A percentile compares a stretch with the other conserved stretches of the same genome.
These are phyloP conservation scores for Acanthopagrus latus DNA, from an alignment of 2,797 vertebrate genomes.

Conservation along the genomic window DNA sequence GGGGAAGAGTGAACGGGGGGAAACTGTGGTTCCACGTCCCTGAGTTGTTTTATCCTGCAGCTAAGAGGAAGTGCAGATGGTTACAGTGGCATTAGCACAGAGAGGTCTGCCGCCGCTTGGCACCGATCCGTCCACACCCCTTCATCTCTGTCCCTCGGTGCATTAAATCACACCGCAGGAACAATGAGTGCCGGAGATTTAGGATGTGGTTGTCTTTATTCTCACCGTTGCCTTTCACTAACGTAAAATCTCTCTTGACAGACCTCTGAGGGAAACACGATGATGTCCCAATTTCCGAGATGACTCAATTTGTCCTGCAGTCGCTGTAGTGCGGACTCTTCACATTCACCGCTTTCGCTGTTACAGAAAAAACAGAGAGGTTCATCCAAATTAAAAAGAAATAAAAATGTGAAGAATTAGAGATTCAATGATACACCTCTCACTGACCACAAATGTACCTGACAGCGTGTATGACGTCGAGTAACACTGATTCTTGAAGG, in stretches of 20 bases:
- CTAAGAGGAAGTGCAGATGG: slow-evolving; percentile 68
- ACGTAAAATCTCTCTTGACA: slow-evolving; percentile 28
- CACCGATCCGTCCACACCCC: slow-evolving; percentile 17
- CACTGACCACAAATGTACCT: neutral
- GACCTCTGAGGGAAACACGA: slow-evolving; percentile 34
- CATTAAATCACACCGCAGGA: slow-evolving; percentile 37
- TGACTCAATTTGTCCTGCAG: slow-evolving; percentile 53
- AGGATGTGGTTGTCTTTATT: slow-evolving; percentile 49
- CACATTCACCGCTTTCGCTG: neutral
- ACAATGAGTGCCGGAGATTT: slow-evolving; percentile 41
- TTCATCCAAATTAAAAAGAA: neutral
- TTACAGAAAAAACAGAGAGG: neutral
- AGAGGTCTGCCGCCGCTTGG: slow-evolving; percentile 38
- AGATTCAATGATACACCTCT: neutral
- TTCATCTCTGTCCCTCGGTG: slow-evolving; percentile 31
- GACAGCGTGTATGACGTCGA: neutral
- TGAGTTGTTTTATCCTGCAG: slow-evolving; percentile 61
- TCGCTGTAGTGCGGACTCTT: slow-evolving; percentile 23
- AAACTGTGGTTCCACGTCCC: slow-evolving; percentile 68
- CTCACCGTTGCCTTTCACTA: slow-evolving; percentile 32
- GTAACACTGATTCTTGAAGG: neutral
- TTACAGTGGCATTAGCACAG: slow-evolving; percentile 43
- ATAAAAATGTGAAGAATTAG: neutral
- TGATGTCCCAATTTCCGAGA: slow-evolving; percentile 37
- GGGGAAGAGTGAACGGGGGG: slow-evolving; percentile 70